Evolutionary conservation across 2,113 vertebrate species (phyloP), one percentile per base, ranked within the genome.

Genomic region (Argyrosomus japonicus): DNA sequence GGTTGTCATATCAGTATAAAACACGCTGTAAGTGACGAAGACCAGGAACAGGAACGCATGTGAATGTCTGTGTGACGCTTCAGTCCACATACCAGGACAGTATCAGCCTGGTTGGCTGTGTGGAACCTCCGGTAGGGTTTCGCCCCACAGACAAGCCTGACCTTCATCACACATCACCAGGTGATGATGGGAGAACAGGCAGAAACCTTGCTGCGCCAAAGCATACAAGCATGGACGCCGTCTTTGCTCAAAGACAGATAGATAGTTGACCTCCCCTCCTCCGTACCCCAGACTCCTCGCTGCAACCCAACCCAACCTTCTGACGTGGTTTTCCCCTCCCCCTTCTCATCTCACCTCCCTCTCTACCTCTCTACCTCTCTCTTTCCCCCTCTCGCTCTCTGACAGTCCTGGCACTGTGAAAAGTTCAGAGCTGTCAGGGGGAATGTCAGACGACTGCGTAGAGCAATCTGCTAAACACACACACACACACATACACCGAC

Each of bases 371-470:
- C 79, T 43, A 47, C 45, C 45, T 47, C 45, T 47, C 13, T 47
- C 45, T 47, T 21, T 71, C 68, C 9, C 36, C 36, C 36, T 40
- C 88, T 80, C 89, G 85, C 89, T 79, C 68, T 89, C 91, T 88
- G 93, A 95, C 95, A 96, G 93, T 95, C 91, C 92, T 80, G 79
- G 87, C 89, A 93, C 93, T 94, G 93, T 97, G 97, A 97, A 97
- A 98, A 98, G 97, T 98, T 98, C 98, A 98, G 84, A 93, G 96
- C 97, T 98, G 97, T 98, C 97, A 97, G 90, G 92, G 92, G 95
- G 94, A 97, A 97, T 97, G 96, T 96, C 97, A 96, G 94, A 90
- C 92, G 68, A 89, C 90, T 87, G 91, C 7, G 0, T 69, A 63
- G 90, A 87, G 95, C 94, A 95, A 95, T 95, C 95, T 88, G 77